Evolutionary conservation across 2,797 vertebrate genomes (phyloP), one percentile per base, ranked within the genome.

Genomic region (Phrynocephalus forsythii): DNA sequence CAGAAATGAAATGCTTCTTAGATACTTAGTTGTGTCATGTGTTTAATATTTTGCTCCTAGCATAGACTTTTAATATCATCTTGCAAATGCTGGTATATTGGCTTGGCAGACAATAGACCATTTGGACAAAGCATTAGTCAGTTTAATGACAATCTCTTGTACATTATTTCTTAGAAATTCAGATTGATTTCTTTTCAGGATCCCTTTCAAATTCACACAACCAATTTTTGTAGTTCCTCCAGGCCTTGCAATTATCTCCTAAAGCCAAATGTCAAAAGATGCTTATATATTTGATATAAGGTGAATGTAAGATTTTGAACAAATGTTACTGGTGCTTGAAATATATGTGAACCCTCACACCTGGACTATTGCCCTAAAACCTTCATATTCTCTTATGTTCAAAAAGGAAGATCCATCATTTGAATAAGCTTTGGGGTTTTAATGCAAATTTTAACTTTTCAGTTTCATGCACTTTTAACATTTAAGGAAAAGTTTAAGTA

Each of bases 111-210:
- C 83, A 92, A 5, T 52, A 82, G 56, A 87, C 87, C 85, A 92
- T 91, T 92, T 95, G 92, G 90, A 89, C 75, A 91, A 91, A 93
- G 60, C 67, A 1, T 84, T 84, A 73, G 72, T 78, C 78, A 93
- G 52, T 63, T 84, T 84, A 92, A 93, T 86, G 88, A 75, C 90
- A 93, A 84, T 69, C 88, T 94, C 87, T 75, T 90, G 60, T 86
- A 94, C 85, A 92, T 68, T 26, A 72, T 88, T 90, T 84, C 81
- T 94, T 81, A 48, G 89, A 87, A 82, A n/a, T n/a, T 44, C n/a
- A 50, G 48, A 90, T 80, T 86, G 85, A 90, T 93, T 93, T 92
- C 79, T 91, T 93, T 71, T 87, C 88, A 95, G 67, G 24, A 77
- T 92, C 91, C 79, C 91, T 91, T 86, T 92, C 77, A 94, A 93